Evolutionary conservation across 1,140 invertebrate genomes (phyloP).

Genomic region (Cydia amplana): DNA sequence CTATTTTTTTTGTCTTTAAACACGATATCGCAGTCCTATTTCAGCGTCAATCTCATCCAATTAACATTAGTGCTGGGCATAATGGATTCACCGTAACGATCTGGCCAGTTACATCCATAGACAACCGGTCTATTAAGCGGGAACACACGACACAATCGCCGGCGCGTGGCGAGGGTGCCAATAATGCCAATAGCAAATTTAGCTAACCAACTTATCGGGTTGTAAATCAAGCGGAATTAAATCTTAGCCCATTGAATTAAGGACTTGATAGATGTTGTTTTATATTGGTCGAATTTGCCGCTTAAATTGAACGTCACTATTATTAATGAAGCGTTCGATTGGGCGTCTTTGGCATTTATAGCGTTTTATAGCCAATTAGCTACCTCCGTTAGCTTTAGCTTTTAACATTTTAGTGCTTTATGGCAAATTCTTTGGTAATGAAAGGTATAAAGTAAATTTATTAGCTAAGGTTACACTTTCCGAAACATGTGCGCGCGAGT

Average conservation of each 20-base stretch:
- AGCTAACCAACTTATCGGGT: slow-evolving; percentile 52
- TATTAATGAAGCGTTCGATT: slow-evolving; percentile 23
- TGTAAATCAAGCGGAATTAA: slow-evolving; percentile 53
- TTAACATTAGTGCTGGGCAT: background rate
- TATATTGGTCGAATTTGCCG: background rate
- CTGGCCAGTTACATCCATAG: slow-evolving; percentile 44
- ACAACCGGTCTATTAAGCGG: slow-evolving; percentile 55
- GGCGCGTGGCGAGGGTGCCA: slow-evolving; percentile 53
- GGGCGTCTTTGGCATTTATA: slow-evolving; percentile 18
- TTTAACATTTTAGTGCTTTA: slow-evolving; percentile 8
- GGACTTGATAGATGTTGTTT: background rate
- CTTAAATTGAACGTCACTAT: slow-evolving; percentile 14
- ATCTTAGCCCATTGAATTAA: slow-evolving; percentile 37
- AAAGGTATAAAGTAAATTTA: background rate
- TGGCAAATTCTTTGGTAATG: background rate
- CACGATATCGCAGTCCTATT: background rate
- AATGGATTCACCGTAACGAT: slow-evolving; percentile 42
- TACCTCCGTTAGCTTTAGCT: slow-evolving; percentile 20
- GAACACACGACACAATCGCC: slow-evolving; percentile 51
- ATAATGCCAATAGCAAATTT: slow-evolving; percentile 66
- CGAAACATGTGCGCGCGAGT: no score
- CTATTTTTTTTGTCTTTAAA: background rate
- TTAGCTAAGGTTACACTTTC: no score
- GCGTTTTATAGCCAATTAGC: slow-evolving; percentile 28
- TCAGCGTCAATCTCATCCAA: background rate